Base-by-base conservation (phyloP, 2,888 invertebrate species). In the Mythimna loreyi region DNA sequence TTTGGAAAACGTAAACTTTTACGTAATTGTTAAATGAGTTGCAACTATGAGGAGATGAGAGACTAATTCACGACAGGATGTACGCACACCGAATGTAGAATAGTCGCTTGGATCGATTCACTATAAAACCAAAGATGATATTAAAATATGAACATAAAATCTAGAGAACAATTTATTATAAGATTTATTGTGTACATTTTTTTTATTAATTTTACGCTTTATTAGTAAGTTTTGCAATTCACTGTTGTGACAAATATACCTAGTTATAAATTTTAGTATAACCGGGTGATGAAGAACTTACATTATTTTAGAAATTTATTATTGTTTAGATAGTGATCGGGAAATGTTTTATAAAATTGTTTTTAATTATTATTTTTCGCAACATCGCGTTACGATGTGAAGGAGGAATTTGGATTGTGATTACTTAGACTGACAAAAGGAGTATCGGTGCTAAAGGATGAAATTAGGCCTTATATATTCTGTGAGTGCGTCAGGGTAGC, bases 121-220 rank as follows among this genome's bases (percentile, higher is more conserved):
- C 80, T 85, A 85, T 86, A 82, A 92, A 92, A 93, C 94, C 94
- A 95, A 95, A 95, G 94, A 94, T 93, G 92, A 93, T 94, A 93
- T 94, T 93, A 90, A 76, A 89, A 89, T 87, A 78, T 86, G 85
- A 83, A 89, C 81, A 84, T 89, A 87, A 86, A 87, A 78, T 85
- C 57, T 87, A 86, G 73, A 87, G 83, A 87, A 77, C 87, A 88
- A 89, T 81, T 85, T 86, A 86, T 83, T 85, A 80, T 88, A 86
- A 86, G 85, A 81, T 81, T 70, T 80, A 81, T 78, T 58, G 67
- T 84, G 79, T 86, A 84, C 79, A 81, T 81, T 84, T 81, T 28
- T n/a, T 28, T 75, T 75, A 75, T 75, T 72, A 75, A 43, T 75
- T 72, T 75, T 75, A 72, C 23, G 68, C 28, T 50, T 43, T 76